Evolutionary conservation across 2,888 invertebrate species (phyloP), one percentile per base, ranked within the genome.

Genomic region (Chrysolina oricalcia): DNA sequence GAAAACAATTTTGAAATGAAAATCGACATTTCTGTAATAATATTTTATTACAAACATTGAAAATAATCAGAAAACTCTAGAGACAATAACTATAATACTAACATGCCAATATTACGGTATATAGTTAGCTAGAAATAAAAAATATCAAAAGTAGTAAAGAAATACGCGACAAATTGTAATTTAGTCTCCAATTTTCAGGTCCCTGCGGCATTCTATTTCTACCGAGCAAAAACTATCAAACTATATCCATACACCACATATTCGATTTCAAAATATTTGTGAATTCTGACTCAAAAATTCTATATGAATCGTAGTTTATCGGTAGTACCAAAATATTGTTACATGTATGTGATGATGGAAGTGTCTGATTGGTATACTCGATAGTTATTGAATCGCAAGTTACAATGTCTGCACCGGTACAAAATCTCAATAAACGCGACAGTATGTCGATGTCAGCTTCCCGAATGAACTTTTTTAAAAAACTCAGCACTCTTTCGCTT

Each of bases 261-360:
- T 68, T 50, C 10, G 68, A 68, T 56, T 68, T 50, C 19, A 68
- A 53, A 68, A 68, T 53, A 68, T 13, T 50, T 23, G 15, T 68
- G 13, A 68, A 68, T 11, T 68, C 68, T 68, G 50, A 68, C 40
- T 68, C 50, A 23, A 68, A 68, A n/a, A 13, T 23, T 68, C 68
- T 68, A 50, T 50, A 68, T 15, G 68, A 68, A 35, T 68, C 53
- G 13, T 68, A 50, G 10, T 68, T 19, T 19, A 72, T 56, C 6
- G 67, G 72, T 15, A 72, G 43, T 35, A 66, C n/a, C 19, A 72
- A 67, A 66, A 72, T 72, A 50, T 72, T 72, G 35, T 72, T 72
- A 43, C 53, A 75, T 21, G 73, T 75, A 64, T 73, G 72, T 62
- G 63, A 15, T 17, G 71, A 66, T 10, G 65, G 65, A 56, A 41